Percentiles rank a stretch among this genome's conserved stretches.
Evolutionary conservation across 2,888 invertebrate genomes (phyloP).

Genomic region (Coelopa pilipes): DNA sequence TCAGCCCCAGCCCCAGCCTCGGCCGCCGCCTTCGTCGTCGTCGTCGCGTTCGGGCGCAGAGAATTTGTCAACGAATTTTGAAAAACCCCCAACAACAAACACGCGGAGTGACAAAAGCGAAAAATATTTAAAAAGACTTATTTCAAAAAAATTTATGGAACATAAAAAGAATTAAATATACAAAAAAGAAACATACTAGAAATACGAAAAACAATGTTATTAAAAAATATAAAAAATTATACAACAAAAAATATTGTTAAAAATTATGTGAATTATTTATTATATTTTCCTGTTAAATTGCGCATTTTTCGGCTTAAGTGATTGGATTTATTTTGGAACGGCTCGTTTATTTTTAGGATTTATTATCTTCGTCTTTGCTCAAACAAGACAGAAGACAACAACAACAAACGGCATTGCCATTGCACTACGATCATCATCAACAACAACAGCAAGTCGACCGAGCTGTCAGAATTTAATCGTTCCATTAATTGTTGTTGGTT

Average conservation of each 20-base stretch:
- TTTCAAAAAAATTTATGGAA: too few relatives aligned
- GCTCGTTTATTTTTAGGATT: conserved; percentile 20
- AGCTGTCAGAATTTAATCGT: too few relatives aligned
- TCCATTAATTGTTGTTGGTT: too few relatives aligned
- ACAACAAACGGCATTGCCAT: too few relatives aligned
- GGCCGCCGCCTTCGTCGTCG: too few relatives aligned
- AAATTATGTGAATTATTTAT: background rate
- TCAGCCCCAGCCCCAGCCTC: too few relatives aligned
- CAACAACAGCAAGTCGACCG: too few relatives aligned
- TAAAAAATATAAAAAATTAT: background rate
- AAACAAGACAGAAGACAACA: too few relatives aligned
- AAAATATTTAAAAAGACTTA: too few relatives aligned
- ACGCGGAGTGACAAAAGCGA: background rate
- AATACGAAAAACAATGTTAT: too few relatives aligned
- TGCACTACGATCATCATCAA: too few relatives aligned
- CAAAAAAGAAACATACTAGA: too few relatives aligned
- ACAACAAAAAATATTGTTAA: background rate
- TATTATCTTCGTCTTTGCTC: background rate
- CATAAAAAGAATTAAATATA: background rate
- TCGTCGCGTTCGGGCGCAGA: background rate
- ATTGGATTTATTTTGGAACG: conserved; percentile 9
- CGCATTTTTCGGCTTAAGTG: background rate
- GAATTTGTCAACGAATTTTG: conserved; percentile 32
- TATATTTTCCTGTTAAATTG: conserved; percentile 14
- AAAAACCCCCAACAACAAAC: background rate